Percentiles rank a stretch among this genome's conserved stretches.
phyloP scores from a whole-genome alignment of 2,888 invertebrate genomes.

The Auanema sp. region DNA sequence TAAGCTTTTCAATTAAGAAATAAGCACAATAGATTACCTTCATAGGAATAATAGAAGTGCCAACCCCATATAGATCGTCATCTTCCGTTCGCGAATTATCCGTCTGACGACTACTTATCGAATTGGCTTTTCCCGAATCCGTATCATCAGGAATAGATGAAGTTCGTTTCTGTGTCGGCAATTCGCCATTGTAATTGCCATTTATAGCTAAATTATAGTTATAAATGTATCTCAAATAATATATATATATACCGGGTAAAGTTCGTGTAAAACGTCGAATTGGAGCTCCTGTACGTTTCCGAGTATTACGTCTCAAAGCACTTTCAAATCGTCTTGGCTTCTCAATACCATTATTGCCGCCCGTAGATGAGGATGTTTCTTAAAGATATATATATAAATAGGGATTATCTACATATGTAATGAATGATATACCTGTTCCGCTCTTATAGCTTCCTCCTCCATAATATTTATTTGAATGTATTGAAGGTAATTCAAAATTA shows the following conservation, averaged over 20 bases:
- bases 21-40: too few relatives aligned
- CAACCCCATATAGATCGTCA: background rate
- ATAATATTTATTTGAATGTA: conserved; percentile 27
- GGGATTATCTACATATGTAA: background rate
- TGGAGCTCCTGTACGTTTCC: conserved; percentile 28
- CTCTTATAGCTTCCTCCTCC: conserved; percentile 25
- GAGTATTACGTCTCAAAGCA: conserved; percentile 16
- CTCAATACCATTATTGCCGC: conserved; percentile 19
- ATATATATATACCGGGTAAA: background rate
- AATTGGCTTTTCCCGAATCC: conserved; percentile 18
- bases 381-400: background rate
- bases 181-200: background rate
- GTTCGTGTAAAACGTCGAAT: conserved; percentile 5
- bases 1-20: too few relatives aligned
- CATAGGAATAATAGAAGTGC: too few relatives aligned
- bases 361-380: background rate
- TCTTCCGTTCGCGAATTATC: conserved; percentile 12
- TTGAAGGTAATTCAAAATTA: conserved; percentile 29
- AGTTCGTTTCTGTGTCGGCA: background rate
- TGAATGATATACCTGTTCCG: conserved; percentile 9
- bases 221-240: background rate
- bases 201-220: background rate
- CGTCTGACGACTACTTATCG: conserved; percentile 19
- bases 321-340: conserved; percentile 19
- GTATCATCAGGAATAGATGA: conserved; percentile 20